A percentile compares a stretch with the other conserved stretches of the same genome.
phyloP scores from a whole-genome alignment of 2,797 vertebrate genomes.

The Danio albolineatus region DNA sequence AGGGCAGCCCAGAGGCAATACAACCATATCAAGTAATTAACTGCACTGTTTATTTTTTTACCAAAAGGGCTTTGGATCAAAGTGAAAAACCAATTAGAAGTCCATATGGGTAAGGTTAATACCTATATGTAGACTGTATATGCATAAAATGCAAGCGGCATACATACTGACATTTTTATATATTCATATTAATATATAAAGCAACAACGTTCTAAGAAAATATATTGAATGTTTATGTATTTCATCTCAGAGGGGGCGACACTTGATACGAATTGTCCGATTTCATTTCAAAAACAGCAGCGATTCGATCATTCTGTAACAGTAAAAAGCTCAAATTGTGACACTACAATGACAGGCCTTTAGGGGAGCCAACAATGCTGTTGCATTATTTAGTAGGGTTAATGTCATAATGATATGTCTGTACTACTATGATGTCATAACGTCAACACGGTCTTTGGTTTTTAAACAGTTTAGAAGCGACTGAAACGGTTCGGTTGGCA shows the following conservation, averaged over 20 bases:
- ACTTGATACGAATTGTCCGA: background rate
- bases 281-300: constrained; percentile 21
- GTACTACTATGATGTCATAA: constrained; percentile 32
- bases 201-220: constrained; percentile 32
- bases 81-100: constrained; percentile 68
- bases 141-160: constrained; percentile 69
- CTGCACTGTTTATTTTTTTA: constrained; percentile 71
- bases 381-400: background rate
- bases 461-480: constrained; percentile 13
- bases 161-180: constrained; percentile 59
- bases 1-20: constrained; percentile 60
- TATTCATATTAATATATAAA: constrained; percentile 51
- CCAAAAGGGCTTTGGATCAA: constrained; percentile 80
- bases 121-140: constrained; percentile 74
- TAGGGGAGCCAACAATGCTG: background rate
- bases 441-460: constrained; percentile 19
- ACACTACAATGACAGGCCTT: constrained; percentile 22
- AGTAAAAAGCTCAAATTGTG: constrained; percentile 1
- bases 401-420: constrained; percentile 20
- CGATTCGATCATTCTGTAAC: background rate
- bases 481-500: background rate
- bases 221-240: constrained; percentile 42
- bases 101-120: constrained; percentile 79
- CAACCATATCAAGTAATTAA: constrained; percentile 65
- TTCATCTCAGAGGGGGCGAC: constrained; percentile 12